Evolutionary conservation across 2,888 invertebrate genomes (phyloP).

Genomic region (Frankliniella fusca): DNA sequence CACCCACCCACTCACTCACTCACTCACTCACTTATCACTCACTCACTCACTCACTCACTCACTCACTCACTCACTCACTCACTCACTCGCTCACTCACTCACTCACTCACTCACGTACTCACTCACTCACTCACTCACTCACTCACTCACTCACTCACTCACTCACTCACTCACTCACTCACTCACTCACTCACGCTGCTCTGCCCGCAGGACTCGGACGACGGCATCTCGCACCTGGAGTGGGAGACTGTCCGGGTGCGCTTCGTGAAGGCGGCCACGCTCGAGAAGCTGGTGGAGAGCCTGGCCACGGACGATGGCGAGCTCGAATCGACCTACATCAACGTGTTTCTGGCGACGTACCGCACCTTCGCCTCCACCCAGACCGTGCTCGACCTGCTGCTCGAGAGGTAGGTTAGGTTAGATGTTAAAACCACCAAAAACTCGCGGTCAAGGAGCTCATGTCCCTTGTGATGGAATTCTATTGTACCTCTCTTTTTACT

Average conservation of each 20-base stretch:
- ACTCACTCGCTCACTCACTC: too few species aligned
- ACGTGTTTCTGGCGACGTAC: conserved; percentile 94
- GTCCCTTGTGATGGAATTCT: too few species aligned
- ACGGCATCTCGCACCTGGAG: conserved; percentile 92
- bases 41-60: too few species aligned
- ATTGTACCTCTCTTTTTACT: too few species aligned
- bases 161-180: too few species aligned
- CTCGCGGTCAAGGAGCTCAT: too few species aligned
- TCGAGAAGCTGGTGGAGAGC: conserved; percentile 89
- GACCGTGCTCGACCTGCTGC: conserved; percentile 75
- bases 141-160: too few species aligned
- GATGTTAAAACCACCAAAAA: too few species aligned
- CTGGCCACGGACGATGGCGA: conserved; percentile 92
- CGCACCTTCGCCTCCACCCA: conserved; percentile 84
- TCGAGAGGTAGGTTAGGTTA: conserved; percentile 56
- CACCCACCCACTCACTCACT: too few species aligned
- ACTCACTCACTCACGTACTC: too few species aligned
- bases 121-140: too few species aligned
- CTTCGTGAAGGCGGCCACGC: conserved; percentile 92
- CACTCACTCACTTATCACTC: not conserved
- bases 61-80: too few species aligned
- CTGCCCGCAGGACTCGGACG: conserved; percentile 72
- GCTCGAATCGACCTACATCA: conserved; percentile 94
- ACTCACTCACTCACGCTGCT: not conserved
- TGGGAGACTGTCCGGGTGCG: conserved; percentile 97